Base-by-base conservation (phyloP, 2,797 vertebrate genomes). In the Benthosema pterotum region DNA sequence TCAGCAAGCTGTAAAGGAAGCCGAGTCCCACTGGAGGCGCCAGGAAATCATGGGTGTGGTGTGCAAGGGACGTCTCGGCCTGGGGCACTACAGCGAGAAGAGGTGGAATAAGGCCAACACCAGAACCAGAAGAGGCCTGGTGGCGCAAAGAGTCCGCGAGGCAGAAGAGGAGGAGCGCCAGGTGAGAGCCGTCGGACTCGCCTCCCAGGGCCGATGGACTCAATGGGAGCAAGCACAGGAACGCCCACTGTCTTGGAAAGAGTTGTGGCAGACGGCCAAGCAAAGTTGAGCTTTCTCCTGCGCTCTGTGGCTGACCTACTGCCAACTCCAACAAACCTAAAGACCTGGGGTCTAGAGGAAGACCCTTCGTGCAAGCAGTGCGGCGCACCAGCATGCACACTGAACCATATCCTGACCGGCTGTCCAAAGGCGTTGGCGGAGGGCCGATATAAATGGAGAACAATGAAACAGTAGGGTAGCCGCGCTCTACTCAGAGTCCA, bases 311-410 rank as follows among this genome's bases (percentile, higher is more conserved):
- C 55, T 19, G 59, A 69, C 25, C 52, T 69, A n/a, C 50, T 52
- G n/a, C 59, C 66, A 43, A 69, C 53, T 11, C 45, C 18, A 61
- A 52, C 16, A 0, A 69, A 69, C 42, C 11, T 25, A 5, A 71
- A 58, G 9, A 65, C 51, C 42, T 72, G 48, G 18, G 57, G 42
- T 19, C 50, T 17, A 9, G 17, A 53, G 28, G 63, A 43, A 11
- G 18, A 56, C n/a, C 52, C 53, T 63, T 52, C 48, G 1, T 57
- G 19, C 32, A n/a, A 25, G 4, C 38, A 57, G 16, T 58, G 47
- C 42, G 19, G 67, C 11, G 32, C 63, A 58, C 14, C 53, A 11
- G 5, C 49, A 11, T 69, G 58, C 16, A 69, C 47, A 42, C 55
- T 59, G 28, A 68, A 61, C 42, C 42, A 58, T 14, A 58, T 58